Percentiles rank a stretch among this genome's conserved stretches.
phyloP scores from a whole-genome alignment of 2,888 invertebrate genomes.

The Drosophila subquinaria region DNA sequence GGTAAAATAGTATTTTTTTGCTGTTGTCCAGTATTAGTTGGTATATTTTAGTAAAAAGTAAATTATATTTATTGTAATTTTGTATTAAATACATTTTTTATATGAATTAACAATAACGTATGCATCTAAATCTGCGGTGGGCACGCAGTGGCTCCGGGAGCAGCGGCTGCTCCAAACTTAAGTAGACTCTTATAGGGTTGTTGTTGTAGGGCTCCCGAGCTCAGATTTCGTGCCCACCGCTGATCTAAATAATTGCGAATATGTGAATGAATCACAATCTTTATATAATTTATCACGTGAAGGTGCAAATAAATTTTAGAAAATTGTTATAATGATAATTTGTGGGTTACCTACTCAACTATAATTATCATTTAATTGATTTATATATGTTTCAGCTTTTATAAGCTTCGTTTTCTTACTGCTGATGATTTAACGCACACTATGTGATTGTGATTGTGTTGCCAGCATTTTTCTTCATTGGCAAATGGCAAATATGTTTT shows the following conservation, averaged over 20 bases:
- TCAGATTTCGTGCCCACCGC: too few species aligned
- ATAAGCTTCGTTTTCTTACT: not conserved
- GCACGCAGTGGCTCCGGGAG: too few species aligned
- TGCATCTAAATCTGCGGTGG: not conserved
- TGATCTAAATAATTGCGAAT: not conserved
- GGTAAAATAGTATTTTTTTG: too few species aligned
- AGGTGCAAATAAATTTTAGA: not conserved
- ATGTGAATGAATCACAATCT: not conserved
- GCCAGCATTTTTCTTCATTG: constrained; percentile 58
- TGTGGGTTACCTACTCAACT: not conserved
- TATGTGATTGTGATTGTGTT: constrained; percentile 12
- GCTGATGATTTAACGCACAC: constrained; percentile 1
- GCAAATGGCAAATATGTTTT: constrained; percentile 61
- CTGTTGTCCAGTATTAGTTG: too few species aligned
- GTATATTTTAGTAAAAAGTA: too few species aligned
- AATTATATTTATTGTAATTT: too few species aligned
- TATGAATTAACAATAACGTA: not conserved
- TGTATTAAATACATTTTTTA: too few species aligned
- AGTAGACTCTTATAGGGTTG: too few species aligned
- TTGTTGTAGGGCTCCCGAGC: too few species aligned
- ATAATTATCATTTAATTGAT: constrained; percentile 10
- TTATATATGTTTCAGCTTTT: constrained; percentile 14
- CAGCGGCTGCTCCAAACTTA: too few species aligned
- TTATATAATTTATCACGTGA: not conserved
- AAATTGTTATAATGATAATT: not conserved